Base-by-base conservation (phyloP, 2,888 invertebrate species). In the Prosapia bicincta region DNA sequence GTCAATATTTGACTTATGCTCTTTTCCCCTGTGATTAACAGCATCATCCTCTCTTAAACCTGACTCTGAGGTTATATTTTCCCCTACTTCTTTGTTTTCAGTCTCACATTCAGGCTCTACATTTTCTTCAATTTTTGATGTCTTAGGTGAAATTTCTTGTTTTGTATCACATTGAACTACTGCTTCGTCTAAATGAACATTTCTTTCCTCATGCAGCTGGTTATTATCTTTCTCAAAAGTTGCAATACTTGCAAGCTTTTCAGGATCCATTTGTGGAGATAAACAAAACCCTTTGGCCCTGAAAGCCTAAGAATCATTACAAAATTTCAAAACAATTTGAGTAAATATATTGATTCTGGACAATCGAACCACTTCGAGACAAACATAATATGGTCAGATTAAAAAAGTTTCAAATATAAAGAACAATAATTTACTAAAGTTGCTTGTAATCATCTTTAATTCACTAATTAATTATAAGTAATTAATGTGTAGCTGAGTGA, bases 211-310 rank as follows among this genome's bases (percentile, higher is more conserved):
- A 26, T 25, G 13, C 3, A 43, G 23, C 9, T 43, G 24, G 66
- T 23, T 71, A 65, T 78, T 76, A 26, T 78, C 76, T 71, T 85
- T 85, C 54, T 90, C 89, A 80, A 88, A 93, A 78, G 92, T 91
- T 80, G 89, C 88, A 71, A 95, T 90, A 78, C 95, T 95, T 72
- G 89, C 86, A 10, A 95, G 85, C 43, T 92, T 88, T 71, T 91
- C 90, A 0, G 95, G 94, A 72, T 90, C 88, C 82, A 90, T 90
- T 78, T 89, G 87, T 0, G 89, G 89, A 0, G 92, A 90, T 67
- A 95, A 85, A 78, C 92, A 91, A 81, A 91, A 92, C 10, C 92
- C 92, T 83, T 93, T 90, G 81, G 90, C 89, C n/a, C 89, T 88
- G 82, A 94, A 95, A 72, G 89, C 90, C 82, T 89, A 79, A 25